Conservation (phyloP, 2,797 vertebrate genomes). For the Rhodeus uyekii region DNA sequence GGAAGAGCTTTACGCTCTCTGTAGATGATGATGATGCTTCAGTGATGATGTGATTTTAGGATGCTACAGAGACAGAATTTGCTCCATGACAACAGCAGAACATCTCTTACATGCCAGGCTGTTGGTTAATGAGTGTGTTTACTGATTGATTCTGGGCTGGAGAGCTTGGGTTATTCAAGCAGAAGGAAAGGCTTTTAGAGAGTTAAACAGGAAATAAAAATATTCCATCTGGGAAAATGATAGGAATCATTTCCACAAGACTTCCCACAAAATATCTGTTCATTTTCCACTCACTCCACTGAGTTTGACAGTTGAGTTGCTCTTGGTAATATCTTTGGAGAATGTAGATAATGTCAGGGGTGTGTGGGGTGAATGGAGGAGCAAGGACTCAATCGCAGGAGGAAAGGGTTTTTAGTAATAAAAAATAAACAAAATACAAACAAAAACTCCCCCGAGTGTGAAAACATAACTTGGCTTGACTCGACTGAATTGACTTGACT, state of each 20-base stretch:
- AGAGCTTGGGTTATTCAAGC: slow-evolving; percentile 19
- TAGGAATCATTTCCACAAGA: slow-evolving; percentile 23
- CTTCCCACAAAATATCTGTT: slow-evolving; percentile 15
- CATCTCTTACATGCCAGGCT: not conserved
- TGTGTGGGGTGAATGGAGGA: too few relatives aligned
- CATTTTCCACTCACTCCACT: slow-evolving; percentile 3
- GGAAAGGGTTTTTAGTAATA: too few relatives aligned
- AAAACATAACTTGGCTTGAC: too few relatives aligned
- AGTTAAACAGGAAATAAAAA: slow-evolving; percentile 33
- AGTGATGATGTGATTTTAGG: not conserved
- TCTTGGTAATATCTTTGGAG: not conserved
- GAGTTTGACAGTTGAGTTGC: not conserved
- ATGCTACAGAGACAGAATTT: slow-evolving; percentile 9
- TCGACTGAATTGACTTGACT: too few relatives aligned
- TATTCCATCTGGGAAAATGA: slow-evolving; percentile 19
- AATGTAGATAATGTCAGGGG: too few relatives aligned
- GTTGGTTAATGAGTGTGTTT: slow-evolving; percentile 1
- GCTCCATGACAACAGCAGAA: not conserved
- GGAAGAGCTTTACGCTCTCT: not conserved
- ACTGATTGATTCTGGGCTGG: slow-evolving; percentile 12
- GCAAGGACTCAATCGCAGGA: too few relatives aligned
- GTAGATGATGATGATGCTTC: slow-evolving; percentile 4
- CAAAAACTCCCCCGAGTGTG: too few relatives aligned
- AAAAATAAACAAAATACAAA: too few relatives aligned
- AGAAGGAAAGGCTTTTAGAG: slow-evolving; percentile 27